Evolutionary conservation across 2,113 vertebrate species (phyloP).

Genomic region (Orycteropus afer): DNA sequence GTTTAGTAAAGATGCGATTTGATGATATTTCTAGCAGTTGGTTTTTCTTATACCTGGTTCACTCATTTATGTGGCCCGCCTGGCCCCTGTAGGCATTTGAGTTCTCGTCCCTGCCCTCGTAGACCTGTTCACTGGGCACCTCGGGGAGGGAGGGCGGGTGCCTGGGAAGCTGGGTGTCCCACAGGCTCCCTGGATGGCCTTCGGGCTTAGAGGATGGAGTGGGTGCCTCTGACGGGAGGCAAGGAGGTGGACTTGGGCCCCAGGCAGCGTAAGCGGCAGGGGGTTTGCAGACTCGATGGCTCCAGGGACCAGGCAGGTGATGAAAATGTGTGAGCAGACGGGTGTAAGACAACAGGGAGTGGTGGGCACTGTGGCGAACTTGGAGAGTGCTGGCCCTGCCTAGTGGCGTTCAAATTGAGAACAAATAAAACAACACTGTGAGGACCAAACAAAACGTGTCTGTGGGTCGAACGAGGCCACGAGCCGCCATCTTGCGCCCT

Average conservation of each 20-base stretch:
- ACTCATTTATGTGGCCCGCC: conserved; percentile 70
- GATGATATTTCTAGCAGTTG: conserved; percentile 71
- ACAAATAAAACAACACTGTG: conserved; percentile 30
- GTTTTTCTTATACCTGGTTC: conserved; percentile 72
- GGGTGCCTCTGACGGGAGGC: neutral
- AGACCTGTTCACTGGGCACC: neutral
- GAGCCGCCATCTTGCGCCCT: conserved; percentile 61
- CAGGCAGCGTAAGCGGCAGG: neutral
- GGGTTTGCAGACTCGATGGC: conserved; percentile 40
- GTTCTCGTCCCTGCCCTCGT: neutral
- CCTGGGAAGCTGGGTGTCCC: no score
- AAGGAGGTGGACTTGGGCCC: neutral
- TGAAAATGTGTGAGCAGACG: conserved; percentile 29
- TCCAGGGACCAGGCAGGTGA: conserved; percentile 66
- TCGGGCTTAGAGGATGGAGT: rapidly evolving
- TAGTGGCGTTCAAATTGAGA: conserved; percentile 62
- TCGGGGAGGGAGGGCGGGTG: neutral
- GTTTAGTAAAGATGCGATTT: conserved; percentile 80
- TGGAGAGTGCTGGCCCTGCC: conserved; percentile 62
- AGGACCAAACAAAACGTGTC: conserved; percentile 78
- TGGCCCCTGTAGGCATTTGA: conserved; percentile 62
- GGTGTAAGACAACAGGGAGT: conserved; percentile 46
- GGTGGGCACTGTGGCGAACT: conserved; percentile 77
- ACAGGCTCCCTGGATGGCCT: neutral
- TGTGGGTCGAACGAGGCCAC: conserved; percentile 44